Evolutionary conservation across 1,140 invertebrate species (phyloP).

Genomic region (Penaeus vannamei): DNA sequence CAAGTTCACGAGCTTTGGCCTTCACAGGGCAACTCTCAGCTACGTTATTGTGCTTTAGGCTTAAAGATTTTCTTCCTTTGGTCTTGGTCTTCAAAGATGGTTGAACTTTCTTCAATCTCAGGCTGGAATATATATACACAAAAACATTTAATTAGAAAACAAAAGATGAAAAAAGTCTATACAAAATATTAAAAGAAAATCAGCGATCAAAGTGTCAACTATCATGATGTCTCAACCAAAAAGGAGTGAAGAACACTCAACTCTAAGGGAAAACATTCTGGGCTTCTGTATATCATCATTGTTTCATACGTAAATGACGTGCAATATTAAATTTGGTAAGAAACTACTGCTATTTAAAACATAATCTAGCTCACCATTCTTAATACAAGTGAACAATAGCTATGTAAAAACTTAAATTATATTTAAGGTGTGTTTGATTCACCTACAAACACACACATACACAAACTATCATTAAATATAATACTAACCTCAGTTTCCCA

Average conservation of each 20-base stretch:
- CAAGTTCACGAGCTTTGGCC: too few relatives aligned
- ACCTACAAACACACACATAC: too few relatives aligned
- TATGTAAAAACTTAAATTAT: too few relatives aligned
- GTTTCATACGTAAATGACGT: neutral
- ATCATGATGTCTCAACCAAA: slow-evolving; percentile 43
- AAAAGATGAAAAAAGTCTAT: neutral
- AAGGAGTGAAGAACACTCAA: neutral
- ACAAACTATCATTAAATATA: too few relatives aligned
- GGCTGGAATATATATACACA: slow-evolving; percentile 26
- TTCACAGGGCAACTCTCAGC: too few relatives aligned
- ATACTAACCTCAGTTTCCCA: too few relatives aligned
- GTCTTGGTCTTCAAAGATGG: neutral
- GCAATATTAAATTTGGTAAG: neutral
- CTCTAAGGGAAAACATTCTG: slow-evolving; percentile 40
- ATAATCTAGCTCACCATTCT: too few relatives aligned
- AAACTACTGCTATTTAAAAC: neutral
- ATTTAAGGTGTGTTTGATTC: too few relatives aligned
- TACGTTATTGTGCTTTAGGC: slow-evolving; percentile 29
- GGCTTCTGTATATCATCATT: slow-evolving; percentile 36
- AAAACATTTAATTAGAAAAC: neutral
- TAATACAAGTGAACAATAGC: too few relatives aligned
- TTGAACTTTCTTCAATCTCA: slow-evolving; percentile 41
- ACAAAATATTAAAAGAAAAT: neutral
- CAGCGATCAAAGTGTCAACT: slow-evolving; percentile 55
- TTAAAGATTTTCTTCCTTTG: neutral